These are phyloP conservation scores for Hepsetus odoe DNA, from an alignment of 2,113 vertebrate species.

Conservation along the genomic window DNA sequence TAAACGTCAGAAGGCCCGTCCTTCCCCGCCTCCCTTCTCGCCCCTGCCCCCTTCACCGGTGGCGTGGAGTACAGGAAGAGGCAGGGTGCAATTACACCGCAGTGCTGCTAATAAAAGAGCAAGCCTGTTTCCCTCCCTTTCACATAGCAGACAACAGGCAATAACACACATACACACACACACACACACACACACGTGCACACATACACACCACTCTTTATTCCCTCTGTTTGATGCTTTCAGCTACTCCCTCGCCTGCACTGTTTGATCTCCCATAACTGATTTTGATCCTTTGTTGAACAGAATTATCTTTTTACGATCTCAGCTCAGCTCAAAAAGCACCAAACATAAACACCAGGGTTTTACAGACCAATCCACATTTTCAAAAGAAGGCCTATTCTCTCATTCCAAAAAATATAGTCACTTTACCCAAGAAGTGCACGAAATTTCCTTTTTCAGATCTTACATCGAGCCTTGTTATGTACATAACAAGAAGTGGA, in stretches of 20 bases:
- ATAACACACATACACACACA: slow-evolving; percentile 37
- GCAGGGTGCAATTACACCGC: slow-evolving; percentile 74
- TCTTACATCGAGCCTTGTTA: too few species aligned
- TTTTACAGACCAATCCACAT: neutral
- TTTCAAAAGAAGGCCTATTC: neutral
- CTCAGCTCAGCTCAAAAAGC: neutral
- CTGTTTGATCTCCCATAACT: slow-evolving; percentile 10
- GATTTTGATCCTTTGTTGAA: slow-evolving; percentile 12
- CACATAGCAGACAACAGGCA: slow-evolving; percentile 34
- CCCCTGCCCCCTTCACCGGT: slow-evolving; percentile 64
- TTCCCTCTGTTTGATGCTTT: slow-evolving; percentile 35
- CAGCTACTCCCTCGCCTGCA: slow-evolving; percentile 20
- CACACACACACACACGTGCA: neutral
- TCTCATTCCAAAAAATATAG: neutral
- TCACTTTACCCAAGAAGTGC: neutral
- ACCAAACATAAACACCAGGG: neutral
- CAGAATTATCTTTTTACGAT: neutral
- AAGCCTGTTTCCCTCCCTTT: slow-evolving; percentile 58
- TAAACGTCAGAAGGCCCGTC: slow-evolving; percentile 73
- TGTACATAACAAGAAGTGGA: too few species aligned
- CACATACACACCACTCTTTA: slow-evolving; percentile 26
- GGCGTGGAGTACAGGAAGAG: slow-evolving; percentile 72
- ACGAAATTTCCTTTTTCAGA: neutral
- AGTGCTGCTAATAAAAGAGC: slow-evolving; percentile 78
- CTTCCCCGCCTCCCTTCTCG: slow-evolving; percentile 64